These are phyloP conservation scores for Stegophylla sp. DNA, from an alignment of 2,888 invertebrate genomes.

Conservation along the genomic window DNA sequence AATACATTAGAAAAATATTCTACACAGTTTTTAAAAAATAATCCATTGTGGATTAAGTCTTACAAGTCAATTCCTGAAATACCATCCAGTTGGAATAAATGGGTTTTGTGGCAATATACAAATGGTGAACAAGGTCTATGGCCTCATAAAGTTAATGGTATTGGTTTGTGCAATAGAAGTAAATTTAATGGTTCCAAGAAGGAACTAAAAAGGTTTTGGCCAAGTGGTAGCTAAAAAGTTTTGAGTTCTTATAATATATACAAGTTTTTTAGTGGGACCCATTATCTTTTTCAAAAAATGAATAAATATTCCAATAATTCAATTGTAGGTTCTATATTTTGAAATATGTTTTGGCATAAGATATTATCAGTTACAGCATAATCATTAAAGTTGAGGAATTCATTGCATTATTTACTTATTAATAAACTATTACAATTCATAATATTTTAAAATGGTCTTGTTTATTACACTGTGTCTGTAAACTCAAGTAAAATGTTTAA, in stretches of 20 bases:
- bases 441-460: too few relatives aligned
- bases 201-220: slow-evolving; percentile 40
- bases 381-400: too few relatives aligned
- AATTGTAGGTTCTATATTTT: too few relatives aligned
- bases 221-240: background rate
- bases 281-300: too few relatives aligned
- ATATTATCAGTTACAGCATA: too few relatives aligned
- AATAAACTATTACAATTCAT: too few relatives aligned
- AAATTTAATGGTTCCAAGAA: slow-evolving; percentile 58
- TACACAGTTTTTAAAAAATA: slow-evolving; percentile 52
- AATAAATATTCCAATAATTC: too few relatives aligned
- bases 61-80: slow-evolving; percentile 35
- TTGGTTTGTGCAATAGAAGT: slow-evolving; percentile 60
- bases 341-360: too few relatives aligned
- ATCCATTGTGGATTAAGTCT: slow-evolving; percentile 60
- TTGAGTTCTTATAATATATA: background rate
- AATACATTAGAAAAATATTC: slow-evolving; percentile 55
- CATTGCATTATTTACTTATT: too few relatives aligned
- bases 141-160: slow-evolving; percentile 60
- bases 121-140: slow-evolving; percentile 56
- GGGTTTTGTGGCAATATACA: slow-evolving; percentile 62
- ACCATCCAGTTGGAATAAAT: slow-evolving; percentile 59
- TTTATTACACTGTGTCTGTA: too few relatives aligned
- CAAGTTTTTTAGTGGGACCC: too few relatives aligned
- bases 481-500: too few relatives aligned